Evolutionary conservation across 2,888 invertebrate species (phyloP).

Genomic region (Theristus sp.): DNA sequence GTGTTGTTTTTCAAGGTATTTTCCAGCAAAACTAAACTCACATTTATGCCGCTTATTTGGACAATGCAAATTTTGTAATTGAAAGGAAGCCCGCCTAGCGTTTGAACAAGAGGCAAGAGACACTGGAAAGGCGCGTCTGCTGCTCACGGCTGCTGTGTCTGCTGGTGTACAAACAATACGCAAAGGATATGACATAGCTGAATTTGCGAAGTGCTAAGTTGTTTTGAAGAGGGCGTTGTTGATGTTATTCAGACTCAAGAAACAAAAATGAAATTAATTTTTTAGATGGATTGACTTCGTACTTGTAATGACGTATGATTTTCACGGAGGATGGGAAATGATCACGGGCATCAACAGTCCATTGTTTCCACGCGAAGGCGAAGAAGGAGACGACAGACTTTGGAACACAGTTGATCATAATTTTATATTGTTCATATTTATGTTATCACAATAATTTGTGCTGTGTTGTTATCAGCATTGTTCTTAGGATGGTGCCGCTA

Average conservation of each 20-base stretch:
- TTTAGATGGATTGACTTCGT: slow-evolving; percentile 16
- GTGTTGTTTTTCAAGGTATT: slow-evolving; percentile 18
- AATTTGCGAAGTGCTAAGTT: slow-evolving; percentile 18
- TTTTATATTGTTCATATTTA: neutral
- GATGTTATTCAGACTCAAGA: neutral
- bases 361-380: slow-evolving; percentile 13
- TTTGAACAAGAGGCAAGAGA: slow-evolving; percentile 14
- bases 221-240: neutral
- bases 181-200: slow-evolving; percentile 54
- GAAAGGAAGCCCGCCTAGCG: slow-evolving; percentile 20
- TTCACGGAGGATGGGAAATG: slow-evolving; percentile 17
- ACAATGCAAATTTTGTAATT: neutral
- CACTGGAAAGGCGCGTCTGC: slow-evolving; percentile 37
- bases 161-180: slow-evolving; percentile 78
- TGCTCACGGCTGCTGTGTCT: slow-evolving; percentile 60
- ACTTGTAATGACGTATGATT: slow-evolving; percentile 21
- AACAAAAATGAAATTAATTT: neutral
- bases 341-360: slow-evolving; percentile 18
- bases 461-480: no score
- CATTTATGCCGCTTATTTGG: neutral
- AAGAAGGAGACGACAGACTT: slow-evolving; percentile 13
- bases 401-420: slow-evolving; percentile 16
- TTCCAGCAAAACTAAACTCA: no score
- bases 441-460: no score
- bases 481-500: slow-evolving; percentile 54